Conservation (phyloP, 2,797 vertebrate species). For the Ptychadena robeensis region DNA sequence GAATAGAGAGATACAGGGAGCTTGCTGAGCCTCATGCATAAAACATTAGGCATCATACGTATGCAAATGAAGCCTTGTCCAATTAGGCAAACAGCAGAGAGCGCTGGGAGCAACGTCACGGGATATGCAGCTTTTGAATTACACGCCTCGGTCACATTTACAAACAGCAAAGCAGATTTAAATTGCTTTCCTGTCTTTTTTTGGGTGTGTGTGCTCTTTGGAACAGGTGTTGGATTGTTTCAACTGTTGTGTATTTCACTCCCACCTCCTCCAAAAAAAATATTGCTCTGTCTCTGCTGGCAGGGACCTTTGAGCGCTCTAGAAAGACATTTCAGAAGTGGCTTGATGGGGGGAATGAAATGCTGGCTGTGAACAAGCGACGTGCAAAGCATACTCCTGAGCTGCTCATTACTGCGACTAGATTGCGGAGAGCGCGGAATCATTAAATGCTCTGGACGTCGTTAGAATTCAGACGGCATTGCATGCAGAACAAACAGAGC, state of each 20-base stretch:
- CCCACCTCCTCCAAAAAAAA: conserved; percentile 50
- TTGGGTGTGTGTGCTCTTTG: conserved; percentile 65
- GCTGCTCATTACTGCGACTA: conserved; percentile 50
- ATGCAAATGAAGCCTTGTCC: conserved; percentile 74
- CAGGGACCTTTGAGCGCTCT: conserved; percentile 47
- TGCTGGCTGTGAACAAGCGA: conserved; percentile 48
- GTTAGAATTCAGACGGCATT: conserved; percentile 49
- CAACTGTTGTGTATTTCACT: conserved; percentile 70
- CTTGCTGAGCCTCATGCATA: conserved; percentile 75
- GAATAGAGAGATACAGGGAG: conserved; percentile 27
- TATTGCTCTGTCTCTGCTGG: conserved; percentile 41
- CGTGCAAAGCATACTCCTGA: conserved; percentile 51
- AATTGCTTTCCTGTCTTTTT: conserved; percentile 68
- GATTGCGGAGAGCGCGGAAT: conserved; percentile 28
- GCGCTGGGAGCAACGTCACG: conserved; percentile 73
- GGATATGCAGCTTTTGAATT: conserved; percentile 74
- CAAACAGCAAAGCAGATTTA: conserved; percentile 71
- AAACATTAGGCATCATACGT: conserved; percentile 75
- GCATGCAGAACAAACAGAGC: conserved; percentile 48
- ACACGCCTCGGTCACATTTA: conserved; percentile 73
- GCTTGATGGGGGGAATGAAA: conserved; percentile 39
- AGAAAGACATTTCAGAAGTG: conserved; percentile 49
- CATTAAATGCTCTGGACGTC: conserved; percentile 39
- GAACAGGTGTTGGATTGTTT: conserved; percentile 75
- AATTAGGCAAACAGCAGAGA: conserved; percentile 74